Evolutionary conservation across 2,113 vertebrate species (phyloP).

Genomic region (Ictidomys tridecemlineatus): DNA sequence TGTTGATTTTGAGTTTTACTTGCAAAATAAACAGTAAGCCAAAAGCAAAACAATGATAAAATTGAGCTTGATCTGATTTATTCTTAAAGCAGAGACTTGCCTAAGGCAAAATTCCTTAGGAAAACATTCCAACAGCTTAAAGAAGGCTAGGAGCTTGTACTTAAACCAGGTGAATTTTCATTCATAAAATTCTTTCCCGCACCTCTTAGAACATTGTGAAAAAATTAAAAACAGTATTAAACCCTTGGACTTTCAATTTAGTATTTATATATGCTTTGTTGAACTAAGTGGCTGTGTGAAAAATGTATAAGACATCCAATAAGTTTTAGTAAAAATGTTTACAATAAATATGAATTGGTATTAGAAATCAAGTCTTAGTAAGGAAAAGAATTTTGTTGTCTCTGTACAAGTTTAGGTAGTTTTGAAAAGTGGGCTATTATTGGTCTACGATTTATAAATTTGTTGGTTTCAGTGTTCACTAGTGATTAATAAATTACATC

Average conservation of each 20-base stretch:
- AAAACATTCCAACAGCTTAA: constrained; percentile 64
- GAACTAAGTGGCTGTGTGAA: not conserved
- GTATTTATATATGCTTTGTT: not conserved
- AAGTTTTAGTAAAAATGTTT: constrained; percentile 21
- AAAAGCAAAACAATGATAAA: constrained; percentile 69
- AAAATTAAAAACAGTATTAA: constrained; percentile 56
- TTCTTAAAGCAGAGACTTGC: constrained; percentile 70
- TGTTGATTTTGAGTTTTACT: constrained; percentile 73
- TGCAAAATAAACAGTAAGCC: constrained; percentile 68
- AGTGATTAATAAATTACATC: constrained; percentile 26
- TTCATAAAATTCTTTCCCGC: constrained; percentile 74
- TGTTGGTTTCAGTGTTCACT: constrained; percentile 18
- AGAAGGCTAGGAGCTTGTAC: constrained; percentile 32
- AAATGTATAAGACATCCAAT: constrained; percentile 10
- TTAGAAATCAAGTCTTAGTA: constrained; percentile 17
- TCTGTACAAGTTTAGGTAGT: not conserved
- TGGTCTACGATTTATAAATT: not conserved
- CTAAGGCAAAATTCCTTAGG: constrained; percentile 69
- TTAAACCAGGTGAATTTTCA: constrained; percentile 72
- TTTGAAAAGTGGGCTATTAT: not conserved
- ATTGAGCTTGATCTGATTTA: constrained; percentile 72
- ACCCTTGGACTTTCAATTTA: constrained; percentile 31
- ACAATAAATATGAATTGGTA: not conserved
- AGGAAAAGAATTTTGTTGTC: not conserved
- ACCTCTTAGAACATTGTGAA: constrained; percentile 25